These are phyloP conservation scores for Lasioglossum malachurum DNA, from an alignment of 2,888 invertebrate genomes.

Conservation along the genomic window DNA sequence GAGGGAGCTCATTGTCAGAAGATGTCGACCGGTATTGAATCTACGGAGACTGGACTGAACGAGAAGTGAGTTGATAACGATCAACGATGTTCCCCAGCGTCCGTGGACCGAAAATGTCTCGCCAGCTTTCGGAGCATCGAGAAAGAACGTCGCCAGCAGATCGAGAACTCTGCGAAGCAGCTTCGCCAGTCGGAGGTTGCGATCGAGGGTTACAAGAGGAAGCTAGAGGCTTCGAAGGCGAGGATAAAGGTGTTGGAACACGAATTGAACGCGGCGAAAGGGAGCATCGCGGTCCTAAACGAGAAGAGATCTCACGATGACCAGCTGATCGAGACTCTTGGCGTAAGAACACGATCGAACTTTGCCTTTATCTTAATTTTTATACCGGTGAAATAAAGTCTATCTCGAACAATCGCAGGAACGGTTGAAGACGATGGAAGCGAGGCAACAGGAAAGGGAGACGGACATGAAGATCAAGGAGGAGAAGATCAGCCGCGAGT, in stretches of 20 bases:
- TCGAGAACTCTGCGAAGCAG: constrained; percentile 88
- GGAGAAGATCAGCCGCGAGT: constrained; percentile 73
- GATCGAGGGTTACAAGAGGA: constrained; percentile 88
- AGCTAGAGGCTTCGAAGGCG: constrained; percentile 89
- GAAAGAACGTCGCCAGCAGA: constrained; percentile 86
- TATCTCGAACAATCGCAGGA: constrained; percentile 58
- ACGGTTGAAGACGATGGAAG: constrained; percentile 73
- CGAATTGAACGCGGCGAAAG: constrained; percentile 87
- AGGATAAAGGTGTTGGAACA: constrained; percentile 89
- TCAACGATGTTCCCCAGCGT: constrained; percentile 7
- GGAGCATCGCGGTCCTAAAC: constrained; percentile 87
- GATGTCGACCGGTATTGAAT: constrained; percentile 52
- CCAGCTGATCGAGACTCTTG: constrained; percentile 87
- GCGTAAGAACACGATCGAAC: constrained; percentile 82
- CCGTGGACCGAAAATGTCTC: constrained; percentile 65
- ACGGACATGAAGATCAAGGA: constrained; percentile 64
- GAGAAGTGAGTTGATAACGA: background rate
- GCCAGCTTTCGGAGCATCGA: constrained; percentile 86
- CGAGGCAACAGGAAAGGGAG: constrained; percentile 74
- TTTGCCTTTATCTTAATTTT: background rate
- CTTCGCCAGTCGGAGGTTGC: constrained; percentile 86
- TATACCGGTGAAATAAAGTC: background rate
- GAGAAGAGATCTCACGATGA: constrained; percentile 89
- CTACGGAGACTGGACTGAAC: background rate
- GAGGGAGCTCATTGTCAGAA: constrained; percentile 60